A percentile compares a stretch with the other conserved stretches of the same genome.
Conservation (phyloP, 1,140 invertebrate species). For the Euschistus heros region DNA sequence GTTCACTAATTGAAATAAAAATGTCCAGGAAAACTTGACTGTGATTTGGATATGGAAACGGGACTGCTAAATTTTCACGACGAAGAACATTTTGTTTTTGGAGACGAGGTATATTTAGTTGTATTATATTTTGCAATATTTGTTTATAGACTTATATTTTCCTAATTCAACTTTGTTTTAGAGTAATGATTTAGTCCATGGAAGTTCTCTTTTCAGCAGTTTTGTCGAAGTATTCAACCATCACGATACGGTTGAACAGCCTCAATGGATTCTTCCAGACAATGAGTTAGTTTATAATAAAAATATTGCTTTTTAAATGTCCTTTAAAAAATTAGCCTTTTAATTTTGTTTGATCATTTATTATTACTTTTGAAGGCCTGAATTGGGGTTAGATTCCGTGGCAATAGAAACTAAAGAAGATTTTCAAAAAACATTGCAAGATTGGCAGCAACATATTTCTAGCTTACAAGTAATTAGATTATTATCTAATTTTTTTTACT, state of each 20-base stretch:
- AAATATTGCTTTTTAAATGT: neutral
- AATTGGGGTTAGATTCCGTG: neutral
- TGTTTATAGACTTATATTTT: no score
- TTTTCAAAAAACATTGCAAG: conserved; percentile 20
- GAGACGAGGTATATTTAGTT: neutral
- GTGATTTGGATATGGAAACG: conserved; percentile 24
- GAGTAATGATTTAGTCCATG: conserved; percentile 1
- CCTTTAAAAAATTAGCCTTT: neutral
- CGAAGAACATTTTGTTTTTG: conserved; percentile 24
- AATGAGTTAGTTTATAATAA: neutral
- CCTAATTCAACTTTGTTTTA: neutral
- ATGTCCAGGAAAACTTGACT: neutral
- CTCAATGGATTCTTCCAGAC: conserved; percentile 3
- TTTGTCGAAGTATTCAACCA: neutral
- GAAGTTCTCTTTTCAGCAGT: neutral
- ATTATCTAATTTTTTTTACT: neutral
- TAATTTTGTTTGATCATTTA: neutral
- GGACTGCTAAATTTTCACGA: conserved; percentile 24
- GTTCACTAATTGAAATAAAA: neutral
- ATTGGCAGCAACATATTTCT: conserved; percentile 25
- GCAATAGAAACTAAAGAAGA: conserved; percentile 12
- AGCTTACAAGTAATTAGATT: conserved; percentile 19
- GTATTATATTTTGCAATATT: no score
- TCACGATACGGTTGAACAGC: neutral
- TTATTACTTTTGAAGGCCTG: neutral